phyloP scores from a whole-genome alignment of 1,140 invertebrate species.

The Calephelis nemesis region DNA sequence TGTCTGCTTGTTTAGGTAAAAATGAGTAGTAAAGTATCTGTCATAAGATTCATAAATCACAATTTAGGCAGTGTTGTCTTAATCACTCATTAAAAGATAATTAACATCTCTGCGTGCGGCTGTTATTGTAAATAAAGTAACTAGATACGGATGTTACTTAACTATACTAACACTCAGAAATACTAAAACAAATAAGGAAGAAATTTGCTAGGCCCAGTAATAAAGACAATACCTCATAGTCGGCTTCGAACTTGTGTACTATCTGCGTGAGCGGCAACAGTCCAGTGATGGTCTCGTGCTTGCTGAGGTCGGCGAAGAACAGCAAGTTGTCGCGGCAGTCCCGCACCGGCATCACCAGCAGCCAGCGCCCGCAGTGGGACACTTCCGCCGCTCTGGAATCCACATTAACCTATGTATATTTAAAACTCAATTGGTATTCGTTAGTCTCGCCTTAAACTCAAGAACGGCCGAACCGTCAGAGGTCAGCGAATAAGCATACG shows the following conservation, averaged over 20 bases:
- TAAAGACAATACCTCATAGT: slow-evolving; percentile 88
- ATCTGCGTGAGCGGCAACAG: slow-evolving; percentile 86
- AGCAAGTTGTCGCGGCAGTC: slow-evolving; percentile 94
- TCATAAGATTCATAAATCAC: too few relatives aligned
- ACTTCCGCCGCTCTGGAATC: slow-evolving; percentile 86
- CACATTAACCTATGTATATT: not conserved
- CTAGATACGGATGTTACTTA: too few relatives aligned
- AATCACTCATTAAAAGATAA: too few relatives aligned
- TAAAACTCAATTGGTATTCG: not conserved
- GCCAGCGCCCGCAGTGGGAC: slow-evolving; percentile 94
- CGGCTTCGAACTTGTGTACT: slow-evolving; percentile 94
- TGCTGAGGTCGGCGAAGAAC: slow-evolving; percentile 88
- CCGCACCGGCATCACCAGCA: slow-evolving; percentile 88
- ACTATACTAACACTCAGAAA: too few relatives aligned
- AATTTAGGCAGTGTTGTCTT: too few relatives aligned
- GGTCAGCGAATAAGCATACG: too few relatives aligned
- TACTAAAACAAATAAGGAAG: too few relatives aligned
- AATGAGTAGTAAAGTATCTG: too few relatives aligned
- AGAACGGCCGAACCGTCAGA: not conserved
- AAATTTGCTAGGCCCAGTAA: too few relatives aligned
- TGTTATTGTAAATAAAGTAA: too few relatives aligned
- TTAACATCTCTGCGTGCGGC: too few relatives aligned
- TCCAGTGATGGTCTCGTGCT: slow-evolving; percentile 80
- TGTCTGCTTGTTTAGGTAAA: too few relatives aligned
- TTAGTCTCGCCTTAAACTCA: not conserved